phyloP scores from a whole-genome alignment of 2,888 invertebrate genomes.

The Cosmia trapezina region DNA sequence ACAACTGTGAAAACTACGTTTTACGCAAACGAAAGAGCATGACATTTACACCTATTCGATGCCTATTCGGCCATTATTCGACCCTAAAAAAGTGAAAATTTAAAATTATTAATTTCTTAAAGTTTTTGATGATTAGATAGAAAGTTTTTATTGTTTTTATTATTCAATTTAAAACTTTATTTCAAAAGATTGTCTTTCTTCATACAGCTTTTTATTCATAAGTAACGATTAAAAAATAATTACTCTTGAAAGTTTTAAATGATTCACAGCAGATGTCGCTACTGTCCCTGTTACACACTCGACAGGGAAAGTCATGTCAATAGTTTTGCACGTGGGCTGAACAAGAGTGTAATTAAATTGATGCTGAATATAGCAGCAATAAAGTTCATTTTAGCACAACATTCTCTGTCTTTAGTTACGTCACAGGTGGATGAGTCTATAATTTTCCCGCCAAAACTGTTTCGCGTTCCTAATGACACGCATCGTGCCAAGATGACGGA shows the following conservation, averaged over 20 bases:
- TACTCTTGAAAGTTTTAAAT: conserved; percentile 7
- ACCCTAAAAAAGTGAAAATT: too few relatives aligned
- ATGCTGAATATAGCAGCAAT: rapidly evolving
- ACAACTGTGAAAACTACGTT: too few relatives aligned
- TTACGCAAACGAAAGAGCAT: too few relatives aligned
- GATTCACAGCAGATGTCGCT: conserved; percentile 56
- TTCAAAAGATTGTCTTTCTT: not conserved
- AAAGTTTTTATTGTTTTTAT: not conserved
- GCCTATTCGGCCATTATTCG: too few relatives aligned
- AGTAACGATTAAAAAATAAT: too few relatives aligned
- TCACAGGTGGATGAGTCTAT: conserved; percentile 72
- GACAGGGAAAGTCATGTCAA: conserved; percentile 5
- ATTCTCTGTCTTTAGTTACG: conserved; percentile 32
- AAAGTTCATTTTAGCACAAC: conserved; percentile 48
- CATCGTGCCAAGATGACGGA: conserved; percentile 81
- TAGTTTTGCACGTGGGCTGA: conserved; percentile 28
- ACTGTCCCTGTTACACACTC: not conserved
- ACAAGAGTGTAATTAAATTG: not conserved
- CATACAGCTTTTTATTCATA: not conserved
- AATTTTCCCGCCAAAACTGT: conserved; percentile 83
- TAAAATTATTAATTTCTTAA: too few relatives aligned
- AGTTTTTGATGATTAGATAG: too few relatives aligned
- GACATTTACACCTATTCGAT: too few relatives aligned
- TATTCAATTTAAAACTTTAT: not conserved
- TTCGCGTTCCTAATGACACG: conserved; percentile 75